Evolutionary conservation across 2,113 vertebrate species (phyloP).

Genomic region (Elanoides forficatus): DNA sequence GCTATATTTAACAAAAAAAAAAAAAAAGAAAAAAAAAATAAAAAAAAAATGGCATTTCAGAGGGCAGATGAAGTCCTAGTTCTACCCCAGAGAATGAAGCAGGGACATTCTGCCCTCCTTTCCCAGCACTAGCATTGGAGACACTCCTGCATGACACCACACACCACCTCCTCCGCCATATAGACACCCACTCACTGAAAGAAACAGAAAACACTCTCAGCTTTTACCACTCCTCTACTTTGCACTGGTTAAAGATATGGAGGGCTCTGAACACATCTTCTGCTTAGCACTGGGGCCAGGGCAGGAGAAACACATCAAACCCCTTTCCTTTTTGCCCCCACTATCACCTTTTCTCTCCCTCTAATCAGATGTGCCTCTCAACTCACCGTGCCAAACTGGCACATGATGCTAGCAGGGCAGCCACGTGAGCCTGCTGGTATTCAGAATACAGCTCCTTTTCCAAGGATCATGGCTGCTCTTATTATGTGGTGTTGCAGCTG

Average conservation of each 20-base stretch:
- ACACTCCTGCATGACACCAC: neutral
- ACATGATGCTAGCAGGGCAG: neutral
- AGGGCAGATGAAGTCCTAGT: neutral
- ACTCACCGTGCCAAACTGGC: neutral
- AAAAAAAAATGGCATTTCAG: neutral
- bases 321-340: neutral
- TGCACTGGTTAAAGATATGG: neutral
- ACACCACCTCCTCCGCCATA: neutral
- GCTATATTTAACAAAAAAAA: neutral
- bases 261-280: neutral
- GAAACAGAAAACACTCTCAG: neutral
- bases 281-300: neutral
- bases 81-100: neutral
- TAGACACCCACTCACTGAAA: neutral
- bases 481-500: neutral
- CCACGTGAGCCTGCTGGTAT: neutral
- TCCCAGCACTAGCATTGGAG: neutral
- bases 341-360: neutral
- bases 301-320: neutral
- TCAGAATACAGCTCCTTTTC: neutral
- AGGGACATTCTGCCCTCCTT: neutral
- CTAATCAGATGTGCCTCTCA: neutral
- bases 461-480: neutral
- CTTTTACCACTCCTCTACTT: neutral
- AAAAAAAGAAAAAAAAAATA: no score